These are phyloP conservation scores for Athrips mouffetella DNA, from an alignment of 2,888 invertebrate species.

Conservation along the genomic window DNA sequence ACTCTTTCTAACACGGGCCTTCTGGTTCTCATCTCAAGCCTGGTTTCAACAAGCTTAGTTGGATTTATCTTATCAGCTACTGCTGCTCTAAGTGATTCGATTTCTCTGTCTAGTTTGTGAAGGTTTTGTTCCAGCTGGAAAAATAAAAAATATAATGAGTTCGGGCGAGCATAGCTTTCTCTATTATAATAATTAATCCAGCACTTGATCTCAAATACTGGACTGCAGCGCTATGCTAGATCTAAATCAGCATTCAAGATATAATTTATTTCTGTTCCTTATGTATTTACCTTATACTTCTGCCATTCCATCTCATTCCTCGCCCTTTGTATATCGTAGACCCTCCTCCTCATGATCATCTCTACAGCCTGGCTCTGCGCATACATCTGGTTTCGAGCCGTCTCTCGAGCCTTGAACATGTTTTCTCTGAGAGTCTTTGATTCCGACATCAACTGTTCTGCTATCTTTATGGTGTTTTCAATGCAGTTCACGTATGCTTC, in stretches of 20 bases:
- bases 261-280: no score
- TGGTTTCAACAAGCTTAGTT: slow-evolving; percentile 90
- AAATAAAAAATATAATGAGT: neutral
- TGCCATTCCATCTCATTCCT: slow-evolving; percentile 96
- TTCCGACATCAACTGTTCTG: slow-evolving; percentile 88
- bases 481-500: slow-evolving; percentile 91
- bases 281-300: slow-evolving; percentile 66
- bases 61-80: slow-evolving; percentile 87
- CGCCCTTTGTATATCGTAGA: slow-evolving; percentile 91
- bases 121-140: slow-evolving; percentile 87
- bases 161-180: no score
- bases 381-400: slow-evolving; percentile 87
- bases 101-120: slow-evolving; percentile 86
- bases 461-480: slow-evolving; percentile 85
- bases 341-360: slow-evolving; percentile 88
- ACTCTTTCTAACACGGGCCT: slow-evolving; percentile 85
- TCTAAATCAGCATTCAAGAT: no score
- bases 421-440: slow-evolving; percentile 87
- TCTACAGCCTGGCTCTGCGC: slow-evolving; percentile 91
- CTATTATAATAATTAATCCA: no score
- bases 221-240: no score
- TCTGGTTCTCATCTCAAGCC: slow-evolving; percentile 89
- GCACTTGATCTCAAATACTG: no score
- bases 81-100: slow-evolving; percentile 85
- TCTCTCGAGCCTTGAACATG: slow-evolving; percentile 87